Evolutionary conservation across 2,888 invertebrate species (phyloP), one percentile per base, ranked within the genome.

Genomic region (Leptinotarsa haldemani): DNA sequence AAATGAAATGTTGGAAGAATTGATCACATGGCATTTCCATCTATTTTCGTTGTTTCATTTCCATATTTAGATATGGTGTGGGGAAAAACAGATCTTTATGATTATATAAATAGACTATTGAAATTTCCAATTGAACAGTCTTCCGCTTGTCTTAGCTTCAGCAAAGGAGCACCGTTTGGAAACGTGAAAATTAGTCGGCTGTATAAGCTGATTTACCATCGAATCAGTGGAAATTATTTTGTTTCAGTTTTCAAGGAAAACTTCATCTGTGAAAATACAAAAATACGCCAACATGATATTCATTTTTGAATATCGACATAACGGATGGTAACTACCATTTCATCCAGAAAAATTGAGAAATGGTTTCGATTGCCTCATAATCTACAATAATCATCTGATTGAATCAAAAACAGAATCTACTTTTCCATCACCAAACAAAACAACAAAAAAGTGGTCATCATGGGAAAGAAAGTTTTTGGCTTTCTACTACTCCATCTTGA

Each of bases 1-100:
- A 22, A 56, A 56, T 56, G 56, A 56, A 9, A 56, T 20, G 52
- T 52, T 52, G 52, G 18, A 22, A 56, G 56, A 56, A 56, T 56
- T 22, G 1, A 56, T 56, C 56, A 56, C 56, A 56, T 56, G 56
- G 20, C 56, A 15, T 25, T 56, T 22, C 13, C 56, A 56, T 13
- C 22, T 20, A 56, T 18, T 20, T 56, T 56, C 20, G 20, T 56
- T 53, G 20, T 56, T 56, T 22, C 25, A 56, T 20, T 20, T 13
- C 18, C 25, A 56, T 56, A 15, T 56, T 56, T 56, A 56, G 56
- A 56, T 4, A 12, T 56, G 56, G 25, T 56, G 56, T 22, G 25
- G 56, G 56, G 56, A 22, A 56, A 40, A 56, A 56, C 56, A 22
- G 25, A 20, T 56, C 56, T 56, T 56, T 25, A 22, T 22, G 22